Evolutionary conservation across 2,888 invertebrate genomes (phyloP), one percentile per base, ranked within the genome.

Genomic region (Platycnemis pennipes): DNA sequence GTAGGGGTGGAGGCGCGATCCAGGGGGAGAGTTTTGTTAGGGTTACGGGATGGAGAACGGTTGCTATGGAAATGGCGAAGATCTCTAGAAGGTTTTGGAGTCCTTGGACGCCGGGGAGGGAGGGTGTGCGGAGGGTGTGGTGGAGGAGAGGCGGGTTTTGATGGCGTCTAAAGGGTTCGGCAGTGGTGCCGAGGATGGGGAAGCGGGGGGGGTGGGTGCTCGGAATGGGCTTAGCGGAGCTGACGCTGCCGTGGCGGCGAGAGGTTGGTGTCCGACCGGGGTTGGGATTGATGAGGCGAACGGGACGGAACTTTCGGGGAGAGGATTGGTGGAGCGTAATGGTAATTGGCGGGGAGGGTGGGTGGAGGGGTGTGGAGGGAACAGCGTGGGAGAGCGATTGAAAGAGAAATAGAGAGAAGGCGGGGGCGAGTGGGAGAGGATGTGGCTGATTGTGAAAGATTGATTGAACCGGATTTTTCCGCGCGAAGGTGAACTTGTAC

Each of bases 381-480:
- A 53, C 53, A 11, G 26, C 26, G n/a, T 63, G 63, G n/a, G 63
- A 26, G n/a, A n/a, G n/a, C n/a, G n/a, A n/a, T n/a, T n/a, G 26
- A 2, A 7, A 2, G 77, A 37, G 77, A 37, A 13, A 37, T 7
- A 13, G 37, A 37, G 77, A 37, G 77, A 63, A 63, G 31, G 31
- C 13, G 13, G 37, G 37, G 77, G 37, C n/a, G 26, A 37, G 13
- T 11, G 77, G 11, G 1, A 37, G 11, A 37, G 37, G 77, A 37
- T 77, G 77, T 13, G 37, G 77, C 16, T 77, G 77, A 77, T 77
- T 77, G 31, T 8, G 37, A 26, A 77, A 77, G 77, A 77, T 77
- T 77, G 77, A 77, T 77, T 77, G 77, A 37, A 37, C 37, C 77
- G 37, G 77, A 77, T 77, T 77, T 77, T 77, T 77, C 77, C 77